These are phyloP conservation scores for Drosophila yakuba DNA, from an alignment of 1,140 invertebrate genomes.

Conservation along the genomic window DNA sequence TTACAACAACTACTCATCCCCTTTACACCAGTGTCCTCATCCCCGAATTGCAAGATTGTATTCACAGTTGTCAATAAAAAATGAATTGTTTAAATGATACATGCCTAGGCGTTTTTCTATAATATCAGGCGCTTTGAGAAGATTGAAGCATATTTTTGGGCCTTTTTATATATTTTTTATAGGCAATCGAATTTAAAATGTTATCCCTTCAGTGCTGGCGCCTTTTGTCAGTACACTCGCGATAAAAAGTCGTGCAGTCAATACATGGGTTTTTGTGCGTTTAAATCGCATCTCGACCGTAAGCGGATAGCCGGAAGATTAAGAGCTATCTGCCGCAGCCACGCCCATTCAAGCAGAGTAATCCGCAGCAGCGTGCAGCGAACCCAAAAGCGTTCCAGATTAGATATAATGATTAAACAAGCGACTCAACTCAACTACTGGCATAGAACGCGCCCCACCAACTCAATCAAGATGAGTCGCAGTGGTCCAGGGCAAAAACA, in stretches of 20 bases:
- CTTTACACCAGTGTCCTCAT: slow-evolving; percentile 13
- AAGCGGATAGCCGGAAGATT: slow-evolving; percentile 35
- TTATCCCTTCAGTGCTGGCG: slow-evolving; percentile 1
- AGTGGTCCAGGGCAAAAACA: slow-evolving; percentile 27
- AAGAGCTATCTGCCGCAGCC: slow-evolving; percentile 16
- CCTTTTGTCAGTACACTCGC: slow-evolving; percentile 6
- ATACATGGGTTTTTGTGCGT: slow-evolving; percentile 19
- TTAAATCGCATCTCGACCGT: slow-evolving; percentile 16
- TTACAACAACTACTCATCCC: slow-evolving; percentile 21
- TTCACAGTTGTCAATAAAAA: slow-evolving; percentile 42
- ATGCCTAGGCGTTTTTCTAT: no score
- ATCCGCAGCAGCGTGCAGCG: slow-evolving; percentile 10
- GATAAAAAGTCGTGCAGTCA: slow-evolving; percentile 19
- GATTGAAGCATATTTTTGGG: no score
- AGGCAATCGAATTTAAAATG: neutral
- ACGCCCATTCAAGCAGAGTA: slow-evolving; percentile 1
- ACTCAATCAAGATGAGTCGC: slow-evolving; percentile 61
- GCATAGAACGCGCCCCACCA: slow-evolving; percentile 39
- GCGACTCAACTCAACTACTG: slow-evolving; percentile 12
- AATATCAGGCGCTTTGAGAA: no score
- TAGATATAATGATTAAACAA: slow-evolving; percentile 76
- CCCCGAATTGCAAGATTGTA: slow-evolving; percentile 19
- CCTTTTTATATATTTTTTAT: no score
- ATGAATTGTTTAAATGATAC: slow-evolving; percentile 44
- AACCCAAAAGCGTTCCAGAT: slow-evolving; percentile 47